These are phyloP conservation scores for Galerucella pusilla DNA, from an alignment of 2,888 invertebrate genomes.

Conservation along the genomic window DNA sequence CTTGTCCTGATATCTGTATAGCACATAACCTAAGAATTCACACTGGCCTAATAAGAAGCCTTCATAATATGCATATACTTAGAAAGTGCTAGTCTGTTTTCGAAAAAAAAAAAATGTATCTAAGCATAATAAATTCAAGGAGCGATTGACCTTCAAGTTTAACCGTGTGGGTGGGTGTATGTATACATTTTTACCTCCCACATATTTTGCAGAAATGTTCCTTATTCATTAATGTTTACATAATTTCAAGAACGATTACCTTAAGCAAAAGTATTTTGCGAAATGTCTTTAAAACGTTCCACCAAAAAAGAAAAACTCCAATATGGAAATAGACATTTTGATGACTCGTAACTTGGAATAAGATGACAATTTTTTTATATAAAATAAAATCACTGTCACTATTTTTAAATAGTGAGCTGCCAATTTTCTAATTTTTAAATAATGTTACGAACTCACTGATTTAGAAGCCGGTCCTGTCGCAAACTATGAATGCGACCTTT, in stretches of 20 bases:
- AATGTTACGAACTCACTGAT: too few relatives aligned
- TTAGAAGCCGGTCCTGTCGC: too few relatives aligned
- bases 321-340: neutral
- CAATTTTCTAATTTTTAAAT: too few relatives aligned
- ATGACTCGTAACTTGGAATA: neutral
- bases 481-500: too few relatives aligned
- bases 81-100: neutral
- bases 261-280: neutral
- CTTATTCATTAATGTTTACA: conserved; percentile 19
- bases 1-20: too few relatives aligned
- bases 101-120: conserved; percentile 10
- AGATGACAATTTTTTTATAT: neutral
- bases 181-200: conserved; percentile 14
- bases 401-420: too few relatives aligned
- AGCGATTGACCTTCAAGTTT: conserved; percentile 9
- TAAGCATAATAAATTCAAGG: conserved; percentile 14
- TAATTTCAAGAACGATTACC: conserved; percentile 18
- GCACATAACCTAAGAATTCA: neutral
- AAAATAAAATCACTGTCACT: neutral
- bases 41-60: neutral
- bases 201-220: conserved; percentile 12
- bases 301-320: neutral
- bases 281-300: neutral
- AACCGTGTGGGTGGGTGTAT: conserved; percentile 10
- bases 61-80: neutral